A percentile compares a stretch with the other conserved stretches of the same genome.
phyloP scores from a whole-genome alignment of 2,888 invertebrate genomes.

The Pammene aurita region DNA sequence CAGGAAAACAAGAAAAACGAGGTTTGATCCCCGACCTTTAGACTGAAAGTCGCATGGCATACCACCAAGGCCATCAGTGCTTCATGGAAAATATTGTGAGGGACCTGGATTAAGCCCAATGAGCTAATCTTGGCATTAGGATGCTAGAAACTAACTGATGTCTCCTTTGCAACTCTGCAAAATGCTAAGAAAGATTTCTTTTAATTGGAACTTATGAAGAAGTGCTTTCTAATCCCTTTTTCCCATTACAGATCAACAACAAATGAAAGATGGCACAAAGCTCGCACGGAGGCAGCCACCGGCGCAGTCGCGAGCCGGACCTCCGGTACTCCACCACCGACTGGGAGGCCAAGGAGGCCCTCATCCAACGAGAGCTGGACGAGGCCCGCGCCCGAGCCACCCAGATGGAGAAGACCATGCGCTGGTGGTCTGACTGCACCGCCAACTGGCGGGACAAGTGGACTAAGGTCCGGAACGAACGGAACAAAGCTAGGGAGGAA shows the following conservation, averaged over 20 bases:
- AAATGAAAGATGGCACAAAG: constrained; percentile 83
- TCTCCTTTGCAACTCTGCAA: too few relatives aligned
- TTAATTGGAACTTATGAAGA: too few relatives aligned
- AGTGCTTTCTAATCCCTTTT: neutral
- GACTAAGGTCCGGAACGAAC: constrained; percentile 94
- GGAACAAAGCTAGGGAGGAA: constrained; percentile 96
- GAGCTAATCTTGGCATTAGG: too few relatives aligned
- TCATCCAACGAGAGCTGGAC: constrained; percentile 91
- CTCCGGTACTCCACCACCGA: constrained; percentile 87
- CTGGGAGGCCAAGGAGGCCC: constrained; percentile 91
- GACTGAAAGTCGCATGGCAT: too few relatives aligned
- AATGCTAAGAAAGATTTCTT: too few relatives aligned
- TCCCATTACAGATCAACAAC: constrained; percentile 49
- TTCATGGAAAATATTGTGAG: too few relatives aligned
- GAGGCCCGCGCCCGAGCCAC: constrained; percentile 96
- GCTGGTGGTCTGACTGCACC: constrained; percentile 98
- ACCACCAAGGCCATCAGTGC: too few relatives aligned
- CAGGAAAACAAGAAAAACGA: too few relatives aligned
- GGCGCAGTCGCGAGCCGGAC: constrained; percentile 85
- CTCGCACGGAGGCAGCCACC: constrained; percentile 87
- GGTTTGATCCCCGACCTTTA: too few relatives aligned
- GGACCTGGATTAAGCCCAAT: too few relatives aligned
- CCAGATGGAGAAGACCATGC: constrained; percentile 98
- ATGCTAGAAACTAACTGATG: too few relatives aligned
- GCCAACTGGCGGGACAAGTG: constrained; percentile 97